Base-by-base conservation (phyloP, 64 coral and sea anemone genomes). In the Exaiptasia diaphana region DNA sequence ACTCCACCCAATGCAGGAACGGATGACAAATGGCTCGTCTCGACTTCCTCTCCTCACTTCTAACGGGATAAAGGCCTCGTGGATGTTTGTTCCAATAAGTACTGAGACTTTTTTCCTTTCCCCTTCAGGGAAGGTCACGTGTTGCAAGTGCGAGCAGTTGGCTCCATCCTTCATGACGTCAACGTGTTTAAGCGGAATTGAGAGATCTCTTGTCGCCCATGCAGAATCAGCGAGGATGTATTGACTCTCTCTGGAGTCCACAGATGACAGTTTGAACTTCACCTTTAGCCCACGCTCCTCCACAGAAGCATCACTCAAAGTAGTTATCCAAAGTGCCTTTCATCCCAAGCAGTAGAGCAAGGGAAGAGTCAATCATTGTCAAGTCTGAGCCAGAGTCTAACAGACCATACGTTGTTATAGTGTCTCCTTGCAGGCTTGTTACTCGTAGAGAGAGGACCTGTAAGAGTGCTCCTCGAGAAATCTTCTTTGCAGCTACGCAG, bases 381-480 rank as follows among this genome's bases (percentile, higher is more conserved):
- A 88, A 30, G 36, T 78, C 75, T 14, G 74, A 88, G 21, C 84
- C 84, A 17, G 72, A 87, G 35, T 87, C 85, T 2, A 87, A 2
- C 18, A 87, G 85, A 24, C 61, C 74, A 77, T 59, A 87, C 6
- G 85, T 87, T 14, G 85, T 78, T 6, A 87, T 76, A 17, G 64
- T 35, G 24, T 46, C 42, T 45, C 85, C 50, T 35, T 31, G 4
- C 1, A 77, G 34, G 25, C 74, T 71, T 14, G 76, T 88, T 14
- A 79, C 73, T 60, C 53, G 35, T 4, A 88, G 23, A 17, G 75
- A 75, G n/a, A 88, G 53, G 0, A 88, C 64, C 36, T 88, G 85
- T 33, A 88, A 37, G 4, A 88, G 41, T 3, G 78, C 64, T 15
- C 77, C 44, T 8, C 21, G 48, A 7, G 71, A 67, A n/a, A 56